Percentiles rank a stretch among this genome's conserved stretches.
Conservation (phyloP, 2,797 vertebrate species). For the Miichthys miiuy region DNA sequence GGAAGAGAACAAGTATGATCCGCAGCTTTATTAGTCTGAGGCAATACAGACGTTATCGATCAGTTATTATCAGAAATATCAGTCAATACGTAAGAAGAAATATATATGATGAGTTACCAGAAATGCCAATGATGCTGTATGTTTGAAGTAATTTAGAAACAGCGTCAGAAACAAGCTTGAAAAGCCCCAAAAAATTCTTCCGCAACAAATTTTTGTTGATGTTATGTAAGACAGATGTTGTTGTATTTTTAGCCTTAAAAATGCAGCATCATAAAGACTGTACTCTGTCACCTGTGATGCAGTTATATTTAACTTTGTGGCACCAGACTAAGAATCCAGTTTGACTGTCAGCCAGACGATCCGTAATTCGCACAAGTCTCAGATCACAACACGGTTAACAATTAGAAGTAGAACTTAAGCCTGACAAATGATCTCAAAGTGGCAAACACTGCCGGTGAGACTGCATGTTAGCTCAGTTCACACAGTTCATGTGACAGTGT, state of each 20-base stretch:
- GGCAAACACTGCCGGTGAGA: slow-evolving; percentile 43
- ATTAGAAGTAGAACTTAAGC: slow-evolving; percentile 40
- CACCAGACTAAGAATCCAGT: not conserved
- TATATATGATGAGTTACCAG: not conserved
- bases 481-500: slow-evolving; percentile 56
- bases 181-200: no score
- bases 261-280: not conserved
- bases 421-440: slow-evolving; percentile 57
- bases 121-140: not conserved
- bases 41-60: not conserved
- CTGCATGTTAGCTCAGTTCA: slow-evolving; percentile 50
- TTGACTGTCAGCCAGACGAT: slow-evolving; percentile 9
- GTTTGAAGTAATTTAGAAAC: not conserved
- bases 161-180: no score
- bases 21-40: not conserved
- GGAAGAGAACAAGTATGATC: not conserved
- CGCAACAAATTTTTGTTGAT: not conserved
- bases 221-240: not conserved
- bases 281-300: not conserved
- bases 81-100: not conserved
- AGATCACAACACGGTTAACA: slow-evolving; percentile 44
- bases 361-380: slow-evolving; percentile 18
- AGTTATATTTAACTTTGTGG: slow-evolving; percentile 23
- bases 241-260: not conserved
- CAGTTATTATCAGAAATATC: not conserved